Conservation (phyloP, 2,888 invertebrate species). For the Melanostoma mellinum region DNA sequence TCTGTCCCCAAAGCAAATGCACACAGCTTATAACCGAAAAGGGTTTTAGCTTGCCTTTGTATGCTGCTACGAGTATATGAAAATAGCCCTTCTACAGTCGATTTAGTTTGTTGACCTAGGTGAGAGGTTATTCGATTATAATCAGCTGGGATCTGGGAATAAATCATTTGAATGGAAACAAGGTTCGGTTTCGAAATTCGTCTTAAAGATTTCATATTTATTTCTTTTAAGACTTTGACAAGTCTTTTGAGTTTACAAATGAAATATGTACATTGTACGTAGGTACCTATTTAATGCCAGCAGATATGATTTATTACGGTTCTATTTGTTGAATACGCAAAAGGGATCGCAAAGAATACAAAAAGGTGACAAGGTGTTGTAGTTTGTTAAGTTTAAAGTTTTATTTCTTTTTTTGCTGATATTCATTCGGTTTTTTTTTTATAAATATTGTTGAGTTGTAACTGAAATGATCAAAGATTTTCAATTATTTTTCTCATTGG, state of each 20-base stretch:
- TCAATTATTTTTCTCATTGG: too few relatives aligned
- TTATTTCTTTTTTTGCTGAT: too few relatives aligned
- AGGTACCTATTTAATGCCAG: neutral
- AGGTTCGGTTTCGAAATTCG: neutral
- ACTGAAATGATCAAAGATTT: too few relatives aligned
- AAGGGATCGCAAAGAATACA: too few relatives aligned
- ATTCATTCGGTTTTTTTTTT: too few relatives aligned
- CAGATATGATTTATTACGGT: conserved; percentile 17
- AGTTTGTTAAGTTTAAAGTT: too few relatives aligned
- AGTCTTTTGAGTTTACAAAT: neutral
- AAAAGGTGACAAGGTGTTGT: too few relatives aligned
- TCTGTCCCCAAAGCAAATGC: neutral
- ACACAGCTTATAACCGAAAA: neutral
- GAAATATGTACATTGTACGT: too few relatives aligned
- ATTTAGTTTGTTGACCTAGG: conserved; percentile 33
- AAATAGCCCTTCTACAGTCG: conserved; percentile 35
- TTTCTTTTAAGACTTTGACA: neutral
- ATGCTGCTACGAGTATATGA: neutral
- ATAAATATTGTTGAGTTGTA: too few relatives aligned
- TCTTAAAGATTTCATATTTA: neutral
- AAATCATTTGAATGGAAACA: conserved; percentile 26
- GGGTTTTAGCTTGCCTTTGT: conserved; percentile 14
- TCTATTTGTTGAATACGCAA: too few relatives aligned
- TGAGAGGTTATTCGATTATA: conserved; percentile 15
- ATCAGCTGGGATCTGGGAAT: neutral